Evolutionary conservation across 1,140 invertebrate species (phyloP), one percentile per base, ranked within the genome.

Genomic region (Brachionus rotundiformis): DNA sequence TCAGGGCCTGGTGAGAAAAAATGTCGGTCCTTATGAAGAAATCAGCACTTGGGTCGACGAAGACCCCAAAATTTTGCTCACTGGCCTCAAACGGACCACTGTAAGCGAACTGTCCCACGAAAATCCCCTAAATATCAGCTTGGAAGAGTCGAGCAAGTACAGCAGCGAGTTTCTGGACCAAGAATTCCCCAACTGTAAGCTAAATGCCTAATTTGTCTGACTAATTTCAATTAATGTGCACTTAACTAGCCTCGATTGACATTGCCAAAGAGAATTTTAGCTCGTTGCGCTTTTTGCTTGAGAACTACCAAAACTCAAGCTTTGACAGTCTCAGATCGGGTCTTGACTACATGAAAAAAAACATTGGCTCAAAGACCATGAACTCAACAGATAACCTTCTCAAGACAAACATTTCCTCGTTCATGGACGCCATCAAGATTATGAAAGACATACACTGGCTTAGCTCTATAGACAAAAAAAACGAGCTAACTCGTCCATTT

Each of bases 1-100:
- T 88, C 92, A 93, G 88, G 93, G 92, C 90, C 13, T 47, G 31
- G 79, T 81, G 11, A 79, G 54, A 41, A 79, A 79, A 54, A 79
- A 27, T 23, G 47, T 65, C 10, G 36, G 39, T 2, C 79, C 54
- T 1, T 65, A 63, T 19, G 54, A 81, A 44, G 79, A 81, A 49
- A 29, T 27, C 3, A 33, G 41, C 29, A 54, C 44, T 29, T 81
- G 79, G 79, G 44, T 81, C 1, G 79, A 81, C 5, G 79, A 81
- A 41, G 79, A 81, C 63, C 11, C 59, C 1, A 63, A 47, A 65
- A n/a, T 61, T 41, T 29, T 81, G 41, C 29, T 79, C 19, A 63
- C 76, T 8, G 76, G 76, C 10, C 59, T 79, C 16, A 79, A 79
- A 25, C 19, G 76, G 29, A 41, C 76, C 23, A 41, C 47, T 23